Percentiles rank a stretch among this genome's conserved stretches.
Evolutionary conservation across 2,888 invertebrate species (phyloP).

Genomic region (Drosophila mimetica): DNA sequence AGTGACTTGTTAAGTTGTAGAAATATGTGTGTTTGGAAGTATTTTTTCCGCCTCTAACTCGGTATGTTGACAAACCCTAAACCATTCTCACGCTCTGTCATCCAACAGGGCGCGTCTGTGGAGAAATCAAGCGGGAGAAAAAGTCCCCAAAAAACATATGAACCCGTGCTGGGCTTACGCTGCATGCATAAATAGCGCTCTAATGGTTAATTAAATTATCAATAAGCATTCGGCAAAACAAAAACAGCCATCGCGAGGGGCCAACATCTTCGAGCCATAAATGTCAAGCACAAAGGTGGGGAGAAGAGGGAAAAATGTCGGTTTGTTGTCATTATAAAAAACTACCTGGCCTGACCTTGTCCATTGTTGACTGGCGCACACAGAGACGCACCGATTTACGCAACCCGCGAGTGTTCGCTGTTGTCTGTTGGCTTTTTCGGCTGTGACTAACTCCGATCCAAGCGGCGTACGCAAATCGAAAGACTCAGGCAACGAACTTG

Average conservation of each 20-base stretch:
- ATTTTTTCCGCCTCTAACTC: conserved; percentile 7
- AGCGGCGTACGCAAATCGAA: conserved; percentile 64
- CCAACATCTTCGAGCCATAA: conserved; percentile 59
- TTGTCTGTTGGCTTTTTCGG: conserved; percentile 25
- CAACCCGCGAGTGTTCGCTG: conserved; percentile 43
- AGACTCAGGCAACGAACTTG: conserved; percentile 78
- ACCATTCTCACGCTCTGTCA: conserved; percentile 32
- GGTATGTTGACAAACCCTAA: conserved; percentile 11
- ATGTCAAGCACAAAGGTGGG: conserved; percentile 60
- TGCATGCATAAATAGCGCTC: conserved; percentile 55
- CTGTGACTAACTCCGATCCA: conserved; percentile 66
- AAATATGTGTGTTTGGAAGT: conserved; percentile 8
- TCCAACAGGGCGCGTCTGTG: conserved; percentile 9
- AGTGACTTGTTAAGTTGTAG: conserved; percentile 15
- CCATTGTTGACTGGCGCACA: conserved; percentile 67
- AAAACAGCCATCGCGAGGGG: conserved; percentile 29
- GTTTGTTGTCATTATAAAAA: conserved; percentile 73
- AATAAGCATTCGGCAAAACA: conserved; percentile 55
- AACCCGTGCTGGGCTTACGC: conserved; percentile 24
- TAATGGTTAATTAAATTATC: conserved; percentile 73
- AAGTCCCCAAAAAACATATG: conserved; percentile 9
- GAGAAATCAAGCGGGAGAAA: conserved; percentile 15
- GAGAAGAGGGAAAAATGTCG: conserved; percentile 46
- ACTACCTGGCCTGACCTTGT: conserved; percentile 73
- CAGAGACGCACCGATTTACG: conserved; percentile 57